Evolutionary conservation across 2,888 invertebrate species (phyloP), one percentile per base, ranked within the genome.

Genomic region (Sarcophaga subvicina): DNA sequence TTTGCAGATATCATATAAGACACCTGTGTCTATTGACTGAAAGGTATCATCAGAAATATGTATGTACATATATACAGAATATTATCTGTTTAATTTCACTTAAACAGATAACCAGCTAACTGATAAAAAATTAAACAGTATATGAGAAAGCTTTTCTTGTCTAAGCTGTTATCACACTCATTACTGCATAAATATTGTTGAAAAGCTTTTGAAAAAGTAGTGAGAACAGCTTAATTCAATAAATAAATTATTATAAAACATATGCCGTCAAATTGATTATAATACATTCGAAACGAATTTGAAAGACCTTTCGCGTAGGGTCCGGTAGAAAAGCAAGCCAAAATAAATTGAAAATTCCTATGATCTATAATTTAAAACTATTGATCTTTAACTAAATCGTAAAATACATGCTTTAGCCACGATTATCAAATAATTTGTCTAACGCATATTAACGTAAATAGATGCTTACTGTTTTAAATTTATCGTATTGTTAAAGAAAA

Each of bases 91-190:
- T 67, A n/a, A 67, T 63, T 76, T 76, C 14, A 73, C 47, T 60
- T 60, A 20, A 67, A 69, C 8, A 49, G 62, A 75, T 75, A 70
- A 69, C 49, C 63, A 70, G 81, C 75, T 81, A 70, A 75, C 22
- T 59, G n/a, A 69, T 12, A 25, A 25, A n/a, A 22, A 20, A 20
- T 62, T 14, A 59, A 60, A 59, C 54, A 17, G 54, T 54, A 14
- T 14, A 12, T 14, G 54, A 54, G 54, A 54, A 12, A 54, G 54
- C 54, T 54, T 54, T 54, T 54, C 1, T 4, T 54, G 37, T 37
- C 37, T 37, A 37, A 37, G 37, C 37, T 37, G 14, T 49, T 49
- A 49, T 49, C 49, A 49, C 8, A 49, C 14, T 11, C 14, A 49
- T 2, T 49, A 49, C 49, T 49, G 14, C 14, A 49, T 14, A 49